Evolutionary conservation across 2,797 vertebrate species (phyloP), one percentile per base, ranked within the genome.

Genomic region (Mormyrops attenuatus): DNA sequence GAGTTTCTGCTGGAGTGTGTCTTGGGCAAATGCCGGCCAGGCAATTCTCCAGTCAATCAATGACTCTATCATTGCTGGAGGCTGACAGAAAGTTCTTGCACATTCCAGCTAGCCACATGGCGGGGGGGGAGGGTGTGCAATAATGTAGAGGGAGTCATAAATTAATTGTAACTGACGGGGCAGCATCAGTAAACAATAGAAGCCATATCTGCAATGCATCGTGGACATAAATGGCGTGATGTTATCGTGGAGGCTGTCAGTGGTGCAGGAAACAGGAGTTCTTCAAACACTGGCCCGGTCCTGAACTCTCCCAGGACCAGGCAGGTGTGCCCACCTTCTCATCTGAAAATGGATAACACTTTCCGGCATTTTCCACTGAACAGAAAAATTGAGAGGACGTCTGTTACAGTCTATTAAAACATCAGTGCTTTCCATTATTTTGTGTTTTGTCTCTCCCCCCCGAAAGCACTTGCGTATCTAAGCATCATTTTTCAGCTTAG

Each of bases 121-220:
- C 2, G 15, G 8, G 15, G 9, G 50, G 85, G 15, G 86, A 1
- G 22, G 3, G 26, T 13, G n/a, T 38, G 52, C 52, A 57, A 26
- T 34, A 63, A 41, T 38, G 41, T 53, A 49, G 22, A 88, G 63
- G 90, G 90, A 92, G 90, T 86, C 80, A 86, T 44, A 34, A 91
- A 93, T 92, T 92, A 92, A 93, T 92, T 93, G 91, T 80, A 90
- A 91, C 90, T 92, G 93, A 66, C 89, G 84, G 91, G 93, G 90
- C 90, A 84, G 26, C 82, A 85, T 89, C 49, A 60, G 89, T 89
- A 91, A 88, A 90, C 15, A 50, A 22, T 20, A 63, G 15, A 26
- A 57, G 57, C 20, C 11, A 15, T 26, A 47, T 8, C 57, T 66
- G 38, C 8, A 66, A 69, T 88, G 20, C 41, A 47, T n/a, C 6